Evolutionary conservation across 1,140 invertebrate genomes (phyloP).

Genomic region (Tetramorium alpestre): DNA sequence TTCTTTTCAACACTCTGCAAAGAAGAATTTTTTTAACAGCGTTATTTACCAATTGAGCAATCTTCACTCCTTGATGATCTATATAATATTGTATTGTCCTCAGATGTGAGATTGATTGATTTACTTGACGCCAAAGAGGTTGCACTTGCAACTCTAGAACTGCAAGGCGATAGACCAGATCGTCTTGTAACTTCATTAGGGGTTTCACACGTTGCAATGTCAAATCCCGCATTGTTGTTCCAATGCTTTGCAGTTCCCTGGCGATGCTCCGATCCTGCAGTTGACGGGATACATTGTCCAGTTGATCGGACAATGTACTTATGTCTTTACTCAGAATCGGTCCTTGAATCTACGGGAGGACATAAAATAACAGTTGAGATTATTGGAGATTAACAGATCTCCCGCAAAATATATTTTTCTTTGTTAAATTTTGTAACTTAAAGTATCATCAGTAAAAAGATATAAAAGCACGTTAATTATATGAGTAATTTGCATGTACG

Average conservation of each 20-base stretch:
- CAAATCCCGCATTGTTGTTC: constrained; percentile 88
- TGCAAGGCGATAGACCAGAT: constrained; percentile 91
- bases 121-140: constrained; percentile 89
- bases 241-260: constrained; percentile 88
- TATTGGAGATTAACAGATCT: background rate
- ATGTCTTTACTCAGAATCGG: constrained; percentile 91
- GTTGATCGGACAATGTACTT: constrained; percentile 90
- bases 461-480: background rate
- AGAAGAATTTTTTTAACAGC: background rate
- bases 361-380: background rate
- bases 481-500: background rate
- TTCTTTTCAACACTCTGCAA: background rate
- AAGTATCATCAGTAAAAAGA: background rate
- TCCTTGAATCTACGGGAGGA: constrained; percentile 84
- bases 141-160: constrained; percentile 90
- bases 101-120: constrained; percentile 90
- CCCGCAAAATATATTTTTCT: background rate
- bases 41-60: constrained; percentile 87
- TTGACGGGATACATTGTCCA: constrained; percentile 90
- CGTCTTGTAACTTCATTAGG: constrained; percentile 89
- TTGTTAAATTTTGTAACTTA: background rate
- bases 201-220: constrained; percentile 88
- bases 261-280: constrained; percentile 89
- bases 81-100: constrained; percentile 91
- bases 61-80: constrained; percentile 90